Evolutionary conservation across 2,888 invertebrate species (phyloP).

Genomic region (Sussaba pulchella): DNA sequence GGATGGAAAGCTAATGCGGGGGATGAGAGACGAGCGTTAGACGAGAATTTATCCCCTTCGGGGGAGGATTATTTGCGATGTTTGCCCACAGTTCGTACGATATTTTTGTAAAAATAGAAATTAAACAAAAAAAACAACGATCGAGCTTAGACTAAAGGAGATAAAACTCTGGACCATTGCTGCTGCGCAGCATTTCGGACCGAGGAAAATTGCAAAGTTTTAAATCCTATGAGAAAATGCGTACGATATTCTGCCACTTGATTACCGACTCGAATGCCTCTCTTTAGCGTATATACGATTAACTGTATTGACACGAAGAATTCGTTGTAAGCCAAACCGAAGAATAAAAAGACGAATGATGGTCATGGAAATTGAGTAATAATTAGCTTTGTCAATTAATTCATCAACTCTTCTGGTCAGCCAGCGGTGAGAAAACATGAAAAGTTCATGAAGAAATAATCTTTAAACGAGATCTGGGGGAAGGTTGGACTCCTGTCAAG

Average conservation of each 20-base stretch:
- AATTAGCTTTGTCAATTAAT: not conserved
- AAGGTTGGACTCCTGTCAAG: no score
- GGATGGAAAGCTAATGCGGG: conserved; percentile 17
- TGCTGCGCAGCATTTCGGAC: no score
- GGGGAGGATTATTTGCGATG: conserved; percentile 6
- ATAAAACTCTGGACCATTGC: not conserved
- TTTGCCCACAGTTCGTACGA: conserved; percentile 16
- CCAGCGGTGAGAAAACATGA: no score
- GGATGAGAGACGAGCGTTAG: conserved; percentile 1
- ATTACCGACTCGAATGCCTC: conserved; percentile 31
- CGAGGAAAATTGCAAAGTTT: not conserved
- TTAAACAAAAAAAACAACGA: no score
- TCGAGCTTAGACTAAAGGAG: conserved; percentile 10
- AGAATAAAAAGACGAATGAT: conserved; percentile 23
- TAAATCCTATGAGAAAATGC: conserved; percentile 4
- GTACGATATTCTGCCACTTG: conserved; percentile 42
- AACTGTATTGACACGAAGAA: not conserved
- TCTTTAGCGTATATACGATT: not conserved
- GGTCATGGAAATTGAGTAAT: not conserved
- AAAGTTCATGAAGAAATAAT: no score
- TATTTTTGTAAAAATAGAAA: conserved; percentile 37
- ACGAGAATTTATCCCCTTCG: conserved; percentile 11
- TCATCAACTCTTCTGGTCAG: no score
- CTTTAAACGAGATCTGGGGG: no score
- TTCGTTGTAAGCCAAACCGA: conserved; percentile 28